Conservation (phyloP, 2,888 invertebrate genomes). For the Ennomos fuscantarius region DNA sequence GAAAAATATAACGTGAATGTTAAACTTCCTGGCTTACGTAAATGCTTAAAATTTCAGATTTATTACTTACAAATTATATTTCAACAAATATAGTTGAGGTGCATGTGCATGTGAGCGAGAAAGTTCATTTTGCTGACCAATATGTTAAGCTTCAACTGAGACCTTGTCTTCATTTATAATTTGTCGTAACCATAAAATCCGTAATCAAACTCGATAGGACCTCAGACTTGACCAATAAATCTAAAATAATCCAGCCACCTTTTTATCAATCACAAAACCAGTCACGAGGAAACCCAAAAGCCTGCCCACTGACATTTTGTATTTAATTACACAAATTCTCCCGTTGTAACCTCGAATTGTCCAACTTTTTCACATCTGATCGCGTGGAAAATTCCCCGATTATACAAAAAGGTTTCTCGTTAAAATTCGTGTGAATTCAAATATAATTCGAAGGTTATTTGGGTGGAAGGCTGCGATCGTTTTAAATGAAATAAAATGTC, state of each 20-base stretch:
- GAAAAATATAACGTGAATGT: background rate
- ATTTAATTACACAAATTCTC: constrained; percentile 57
- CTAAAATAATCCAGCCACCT: constrained; percentile 30
- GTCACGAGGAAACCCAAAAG: constrained; percentile 36
- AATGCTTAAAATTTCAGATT: too few species aligned
- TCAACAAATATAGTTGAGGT: too few species aligned
- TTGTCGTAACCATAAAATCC: too few species aligned
- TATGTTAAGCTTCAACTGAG: too few species aligned
- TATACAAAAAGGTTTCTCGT: constrained; percentile 56
- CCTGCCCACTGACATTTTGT: constrained; percentile 50
- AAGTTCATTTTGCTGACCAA: too few species aligned
- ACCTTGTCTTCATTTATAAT: too few species aligned
- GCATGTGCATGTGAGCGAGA: too few species aligned
- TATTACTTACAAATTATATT: too few species aligned
- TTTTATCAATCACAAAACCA: constrained; percentile 31
- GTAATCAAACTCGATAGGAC: too few species aligned
- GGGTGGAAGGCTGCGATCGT: constrained; percentile 37
- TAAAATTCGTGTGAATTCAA: constrained; percentile 51
- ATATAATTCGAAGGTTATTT: constrained; percentile 42
- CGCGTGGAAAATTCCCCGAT: constrained; percentile 58
- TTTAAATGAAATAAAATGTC: constrained; percentile 35
- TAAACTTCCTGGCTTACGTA: too few species aligned
- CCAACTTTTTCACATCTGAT: constrained; percentile 52
- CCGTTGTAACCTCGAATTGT: constrained; percentile 50
- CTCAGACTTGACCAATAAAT: constrained; percentile 17